Evolutionary conservation across 1,140 invertebrate species (phyloP).

Genomic region (Leptinotarsa undecemlineata): DNA sequence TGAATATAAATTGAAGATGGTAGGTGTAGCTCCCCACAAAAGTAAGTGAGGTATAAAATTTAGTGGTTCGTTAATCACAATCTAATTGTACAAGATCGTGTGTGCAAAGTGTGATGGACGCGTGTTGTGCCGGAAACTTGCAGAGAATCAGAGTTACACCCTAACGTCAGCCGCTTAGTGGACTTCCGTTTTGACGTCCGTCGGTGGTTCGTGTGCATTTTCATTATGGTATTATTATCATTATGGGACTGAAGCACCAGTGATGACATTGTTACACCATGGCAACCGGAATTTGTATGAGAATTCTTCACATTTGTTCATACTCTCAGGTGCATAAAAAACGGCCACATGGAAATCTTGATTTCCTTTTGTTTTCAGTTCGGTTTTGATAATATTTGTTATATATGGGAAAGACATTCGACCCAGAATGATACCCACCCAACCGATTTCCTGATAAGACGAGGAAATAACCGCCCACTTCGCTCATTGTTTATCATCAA

Average conservation of each 20-base stretch:
- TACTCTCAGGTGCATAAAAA: neutral
- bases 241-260: conserved; percentile 26
- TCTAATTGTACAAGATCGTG: conserved; percentile 22
- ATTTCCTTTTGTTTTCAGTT: no score
- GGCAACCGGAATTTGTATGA: conserved; percentile 14
- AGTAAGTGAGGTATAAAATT: conserved; percentile 9
- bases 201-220: conserved; percentile 13
- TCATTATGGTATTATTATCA: conserved; percentile 33
- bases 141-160: conserved; percentile 28
- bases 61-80: conserved; percentile 21
- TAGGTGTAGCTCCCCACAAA: neutral
- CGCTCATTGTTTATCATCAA: no score
- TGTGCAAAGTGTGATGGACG: conserved; percentile 24
- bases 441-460: no score
- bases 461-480: no score
- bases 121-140: conserved; percentile 31
- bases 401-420: no score
- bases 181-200: conserved; percentile 29
- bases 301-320: neutral
- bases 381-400: no score
- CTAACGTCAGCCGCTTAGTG: conserved; percentile 37
- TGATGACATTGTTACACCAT: conserved; percentile 28
- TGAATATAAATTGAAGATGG: no score
- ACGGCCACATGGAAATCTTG: no score
- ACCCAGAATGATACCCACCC: no score